These are phyloP conservation scores for Rhinopomastus cyanomelas DNA, from an alignment of 2,113 vertebrate species.

Conservation along the genomic window DNA sequence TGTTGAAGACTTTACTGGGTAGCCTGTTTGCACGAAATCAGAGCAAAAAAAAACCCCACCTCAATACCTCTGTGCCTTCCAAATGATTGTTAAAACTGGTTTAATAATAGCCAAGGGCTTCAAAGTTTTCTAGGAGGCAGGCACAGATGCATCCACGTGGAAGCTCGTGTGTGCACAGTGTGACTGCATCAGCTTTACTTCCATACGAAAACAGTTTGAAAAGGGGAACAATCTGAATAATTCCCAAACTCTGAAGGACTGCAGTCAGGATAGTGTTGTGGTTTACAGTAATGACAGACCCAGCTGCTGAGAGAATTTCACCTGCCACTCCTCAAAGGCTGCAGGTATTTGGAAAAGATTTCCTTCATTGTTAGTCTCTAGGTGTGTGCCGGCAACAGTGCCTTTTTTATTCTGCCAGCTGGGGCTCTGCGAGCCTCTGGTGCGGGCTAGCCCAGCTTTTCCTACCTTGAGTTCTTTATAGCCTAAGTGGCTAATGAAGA, in stretches of 20 bases:
- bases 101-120: not conserved
- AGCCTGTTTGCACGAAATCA: not conserved
- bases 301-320: constrained; percentile 15
- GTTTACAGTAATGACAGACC: not conserved
- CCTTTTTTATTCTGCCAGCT: constrained; percentile 22
- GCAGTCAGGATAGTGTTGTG: not conserved
- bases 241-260: not conserved
- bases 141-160: accelerated
- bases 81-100: not conserved
- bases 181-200: not conserved
- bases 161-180: not conserved
- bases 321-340: not conserved
- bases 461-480: not conserved
- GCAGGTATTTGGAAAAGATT: constrained; percentile 17
- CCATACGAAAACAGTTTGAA: not conserved
- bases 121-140: not conserved
- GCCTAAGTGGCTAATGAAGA: constrained; percentile 21
- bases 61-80: not conserved
- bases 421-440: not conserved
- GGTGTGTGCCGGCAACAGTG: constrained; percentile 27
- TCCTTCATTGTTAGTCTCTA: constrained; percentile 48
- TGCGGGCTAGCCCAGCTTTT: not conserved
- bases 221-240: not conserved
- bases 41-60: no score
- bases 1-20: not conserved